phyloP scores from a whole-genome alignment of 2,797 vertebrate species.

The Ispidina picta region DNA sequence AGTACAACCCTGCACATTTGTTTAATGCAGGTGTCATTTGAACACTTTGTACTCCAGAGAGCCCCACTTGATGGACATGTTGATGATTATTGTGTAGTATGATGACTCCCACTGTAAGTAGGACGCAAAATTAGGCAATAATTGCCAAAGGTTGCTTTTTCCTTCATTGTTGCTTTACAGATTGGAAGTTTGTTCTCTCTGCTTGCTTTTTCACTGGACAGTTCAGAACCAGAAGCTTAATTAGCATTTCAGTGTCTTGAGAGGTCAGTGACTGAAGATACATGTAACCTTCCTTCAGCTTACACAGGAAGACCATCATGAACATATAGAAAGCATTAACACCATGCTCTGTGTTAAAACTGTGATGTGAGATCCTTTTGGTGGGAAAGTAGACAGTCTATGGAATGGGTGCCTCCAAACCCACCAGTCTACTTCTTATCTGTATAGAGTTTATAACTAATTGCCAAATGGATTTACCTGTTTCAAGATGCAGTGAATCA shows the following conservation, averaged over 20 bases:
- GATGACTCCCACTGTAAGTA: not conserved
- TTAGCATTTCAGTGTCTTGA: not conserved
- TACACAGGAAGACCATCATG: not conserved
- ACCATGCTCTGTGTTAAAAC: not conserved
- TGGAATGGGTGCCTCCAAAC: not conserved
- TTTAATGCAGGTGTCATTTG: slow-evolving; percentile 7
- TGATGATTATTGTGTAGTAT: not conserved
- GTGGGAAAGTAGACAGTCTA: not conserved
- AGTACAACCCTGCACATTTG: not conserved
- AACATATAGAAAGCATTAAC: not conserved
- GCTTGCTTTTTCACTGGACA: not conserved
- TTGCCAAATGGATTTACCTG: not conserved
- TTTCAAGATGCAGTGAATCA: not conserved
- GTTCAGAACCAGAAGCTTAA: not conserved
- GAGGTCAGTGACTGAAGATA: not conserved
- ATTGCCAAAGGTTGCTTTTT: not conserved
- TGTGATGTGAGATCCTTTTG: not conserved
- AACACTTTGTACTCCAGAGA: not conserved
- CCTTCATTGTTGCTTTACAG: not conserved
- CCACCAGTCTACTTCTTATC: not conserved
- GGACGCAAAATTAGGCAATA: not conserved
- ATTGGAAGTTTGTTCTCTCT: not conserved
- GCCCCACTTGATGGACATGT: not conserved
- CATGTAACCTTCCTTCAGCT: not conserved
- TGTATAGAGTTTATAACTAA: not conserved